Base-by-base conservation (phyloP, 2,113 vertebrate species). In the Glaucomys volans region DNA sequence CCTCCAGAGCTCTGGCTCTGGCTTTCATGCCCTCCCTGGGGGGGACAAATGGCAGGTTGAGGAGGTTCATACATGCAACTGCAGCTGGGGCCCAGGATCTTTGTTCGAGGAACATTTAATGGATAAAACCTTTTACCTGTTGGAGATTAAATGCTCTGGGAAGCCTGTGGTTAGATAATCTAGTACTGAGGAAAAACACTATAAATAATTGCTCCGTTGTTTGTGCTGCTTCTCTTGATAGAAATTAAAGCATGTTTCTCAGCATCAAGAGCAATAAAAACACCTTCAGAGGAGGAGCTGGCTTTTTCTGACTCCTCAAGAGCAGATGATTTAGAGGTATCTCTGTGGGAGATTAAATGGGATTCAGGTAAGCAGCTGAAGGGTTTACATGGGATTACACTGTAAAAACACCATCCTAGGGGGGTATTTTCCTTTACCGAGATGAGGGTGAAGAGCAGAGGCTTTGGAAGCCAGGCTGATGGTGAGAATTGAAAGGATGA, bases 281-380 rank as follows among this genome's bases (percentile, higher is more conserved):
- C 52, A 50, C 88, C 72, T 94, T 90, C 54, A 62, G 91, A 83
- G 82, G 59, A 71, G 84, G 54, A 92, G 67, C 30, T n/a, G 26
- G 6, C 35, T 22, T 52, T 74, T 87, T 40, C 37, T 72, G 66
- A 94, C 81, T 97, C 76, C n/a, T 89, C 30, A 67, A 86, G 81
- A 93, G 94, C 74, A 13, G 59, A 54, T 91, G 88, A 93, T 86
- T 97, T 94, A 93, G 92, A 96, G 47, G 77, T 71, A 16, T 81
- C 88, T 89, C 90, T 77, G 10, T 69, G 92, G 95, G 97, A 96
- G 96, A 96, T 97, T 97, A 98, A 97, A 81, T 87, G 22, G 94
- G 96, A 96, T 98, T 96, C 89, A 97, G 94, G 96, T 97, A 95
- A 97, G 97, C 91, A 97, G 97, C 94, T 95, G 93, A 96, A 97